phyloP scores from a whole-genome alignment of 2,113 vertebrate genomes.

The Zingel zingel region DNA sequence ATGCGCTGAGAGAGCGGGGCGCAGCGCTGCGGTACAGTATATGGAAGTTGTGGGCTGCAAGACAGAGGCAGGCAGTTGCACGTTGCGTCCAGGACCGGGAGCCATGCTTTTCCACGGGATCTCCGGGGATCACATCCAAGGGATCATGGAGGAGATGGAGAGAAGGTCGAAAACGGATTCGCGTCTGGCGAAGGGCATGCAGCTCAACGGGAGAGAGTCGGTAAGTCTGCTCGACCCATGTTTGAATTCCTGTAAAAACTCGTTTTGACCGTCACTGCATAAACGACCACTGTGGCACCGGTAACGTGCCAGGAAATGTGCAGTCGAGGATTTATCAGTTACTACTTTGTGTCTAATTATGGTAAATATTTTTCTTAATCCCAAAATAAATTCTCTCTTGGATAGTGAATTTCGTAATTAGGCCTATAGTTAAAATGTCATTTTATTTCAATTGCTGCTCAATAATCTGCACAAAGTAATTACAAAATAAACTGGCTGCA shows the following conservation, averaged over 20 bases:
- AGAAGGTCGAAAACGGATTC: slow-evolving; percentile 96
- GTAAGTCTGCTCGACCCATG: slow-evolving; percentile 80
- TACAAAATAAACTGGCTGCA: not conserved
- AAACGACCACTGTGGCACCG: slow-evolving; percentile 1
- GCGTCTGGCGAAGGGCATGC: slow-evolving; percentile 94
- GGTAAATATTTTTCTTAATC: not conserved
- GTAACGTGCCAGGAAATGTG: not conserved
- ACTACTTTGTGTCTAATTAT: not conserved
- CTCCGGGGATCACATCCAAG: slow-evolving; percentile 99
- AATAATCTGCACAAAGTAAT: not conserved
- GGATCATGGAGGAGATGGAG: slow-evolving; percentile 99
- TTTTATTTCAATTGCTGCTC: not conserved
- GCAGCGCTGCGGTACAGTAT: slow-evolving; percentile 86
- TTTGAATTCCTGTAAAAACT: slow-evolving; percentile 9
- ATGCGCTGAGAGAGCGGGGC: slow-evolving; percentile 89
- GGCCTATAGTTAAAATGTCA: not conserved
- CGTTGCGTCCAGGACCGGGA: slow-evolving; percentile 98
- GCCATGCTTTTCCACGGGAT: slow-evolving; percentile 99
- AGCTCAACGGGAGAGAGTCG: slow-evolving; percentile 98
- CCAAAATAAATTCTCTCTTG: not conserved
- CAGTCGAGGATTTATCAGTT: not conserved
- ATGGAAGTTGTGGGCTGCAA: slow-evolving; percentile 99
- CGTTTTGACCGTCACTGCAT: not conserved
- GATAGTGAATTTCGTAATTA: not conserved
- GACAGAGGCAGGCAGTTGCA: slow-evolving; percentile 96